Evolutionary conservation across 2,797 vertebrate genomes (phyloP).

Genomic region (Phrynocephalus vlangalii): DNA sequence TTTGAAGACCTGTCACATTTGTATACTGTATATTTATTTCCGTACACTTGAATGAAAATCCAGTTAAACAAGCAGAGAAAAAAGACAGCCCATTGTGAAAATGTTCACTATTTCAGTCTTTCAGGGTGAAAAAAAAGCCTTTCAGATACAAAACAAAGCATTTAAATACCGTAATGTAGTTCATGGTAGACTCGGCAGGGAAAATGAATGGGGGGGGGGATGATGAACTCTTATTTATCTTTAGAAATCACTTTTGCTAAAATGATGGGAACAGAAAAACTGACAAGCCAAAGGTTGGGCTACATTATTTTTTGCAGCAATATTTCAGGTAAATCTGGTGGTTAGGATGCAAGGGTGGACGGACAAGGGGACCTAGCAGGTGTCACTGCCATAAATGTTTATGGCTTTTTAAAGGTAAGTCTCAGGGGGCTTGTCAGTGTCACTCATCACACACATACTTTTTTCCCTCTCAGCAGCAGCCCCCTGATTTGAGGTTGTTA

Average conservation of each 20-base stretch:
- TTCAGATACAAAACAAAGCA: neutral
- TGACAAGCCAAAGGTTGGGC: neutral
- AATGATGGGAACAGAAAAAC: slow-evolving; percentile 37
- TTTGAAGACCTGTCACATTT: too few species aligned
- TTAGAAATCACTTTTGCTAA: slow-evolving; percentile 44
- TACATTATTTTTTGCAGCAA: slow-evolving; percentile 9
- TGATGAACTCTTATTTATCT: slow-evolving; percentile 30
- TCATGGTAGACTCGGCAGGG: neutral
- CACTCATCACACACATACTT: neutral
- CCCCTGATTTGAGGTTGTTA: slow-evolving; percentile 27
- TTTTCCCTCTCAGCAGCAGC: slow-evolving; percentile 36
- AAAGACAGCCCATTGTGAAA: neutral
- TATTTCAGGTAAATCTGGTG: neutral
- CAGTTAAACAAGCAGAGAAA: neutral
- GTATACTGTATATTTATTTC: neutral
- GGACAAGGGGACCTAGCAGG: slow-evolving; percentile 41
- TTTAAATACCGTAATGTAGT: neutral
- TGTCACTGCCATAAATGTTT: slow-evolving; percentile 39
- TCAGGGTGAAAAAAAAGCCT: neutral
- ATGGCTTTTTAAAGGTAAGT: slow-evolving; percentile 35
- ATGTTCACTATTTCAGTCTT: neutral
- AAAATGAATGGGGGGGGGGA: slow-evolving; percentile 5
- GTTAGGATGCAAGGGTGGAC: slow-evolving; percentile 14
- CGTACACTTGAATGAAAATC: neutral
- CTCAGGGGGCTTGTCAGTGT: slow-evolving; percentile 28